Evolutionary conservation across 2,888 invertebrate genomes (phyloP).

Genomic region (Cephus sareptanus): DNA sequence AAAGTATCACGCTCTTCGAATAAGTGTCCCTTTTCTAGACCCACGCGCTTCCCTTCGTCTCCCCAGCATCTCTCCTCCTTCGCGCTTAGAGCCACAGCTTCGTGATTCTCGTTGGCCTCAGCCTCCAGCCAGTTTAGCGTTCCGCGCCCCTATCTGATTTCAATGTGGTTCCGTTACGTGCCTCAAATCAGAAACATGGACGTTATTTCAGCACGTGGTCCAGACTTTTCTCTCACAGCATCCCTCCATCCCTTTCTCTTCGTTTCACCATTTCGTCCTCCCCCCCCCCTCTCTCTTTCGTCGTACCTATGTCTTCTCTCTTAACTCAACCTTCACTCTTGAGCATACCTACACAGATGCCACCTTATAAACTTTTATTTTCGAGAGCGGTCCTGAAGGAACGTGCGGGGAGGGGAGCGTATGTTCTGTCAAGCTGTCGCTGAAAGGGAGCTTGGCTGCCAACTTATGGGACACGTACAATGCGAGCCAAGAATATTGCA

Average conservation of each 20-base stretch:
- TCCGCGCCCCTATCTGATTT: slow-evolving; percentile 58
- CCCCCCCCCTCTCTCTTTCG: background rate
- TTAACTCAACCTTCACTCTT: slow-evolving; percentile 7
- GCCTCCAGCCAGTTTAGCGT: slow-evolving; percentile 51
- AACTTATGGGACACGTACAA: slow-evolving; percentile 64
- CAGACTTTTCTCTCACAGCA: slow-evolving; percentile 41
- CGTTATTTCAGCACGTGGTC: slow-evolving; percentile 54
- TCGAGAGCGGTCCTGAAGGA: slow-evolving; percentile 32
- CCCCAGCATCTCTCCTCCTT: slow-evolving; percentile 20
- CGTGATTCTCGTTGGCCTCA: slow-evolving; percentile 7
- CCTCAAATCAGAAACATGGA: slow-evolving; percentile 61
- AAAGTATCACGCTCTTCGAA: slow-evolving; percentile 44
- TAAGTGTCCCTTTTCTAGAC: slow-evolving; percentile 15
- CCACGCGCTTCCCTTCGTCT: slow-evolving; percentile 32
- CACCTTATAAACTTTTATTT: slow-evolving; percentile 61
- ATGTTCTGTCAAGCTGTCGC: slow-evolving; percentile 65
- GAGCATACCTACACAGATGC: slow-evolving; percentile 31
- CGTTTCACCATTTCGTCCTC: background rate
- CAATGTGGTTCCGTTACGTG: slow-evolving; percentile 63
- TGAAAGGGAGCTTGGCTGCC: slow-evolving; percentile 60
- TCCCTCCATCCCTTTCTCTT: background rate
- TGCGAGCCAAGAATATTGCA: slow-evolving; percentile 61
- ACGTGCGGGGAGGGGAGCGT: slow-evolving; percentile 44
- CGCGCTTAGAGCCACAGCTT: background rate
- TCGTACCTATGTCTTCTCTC: slow-evolving; percentile 23